phyloP scores from a whole-genome alignment of 1,140 invertebrate species.

The Cephus cinctus region DNA sequence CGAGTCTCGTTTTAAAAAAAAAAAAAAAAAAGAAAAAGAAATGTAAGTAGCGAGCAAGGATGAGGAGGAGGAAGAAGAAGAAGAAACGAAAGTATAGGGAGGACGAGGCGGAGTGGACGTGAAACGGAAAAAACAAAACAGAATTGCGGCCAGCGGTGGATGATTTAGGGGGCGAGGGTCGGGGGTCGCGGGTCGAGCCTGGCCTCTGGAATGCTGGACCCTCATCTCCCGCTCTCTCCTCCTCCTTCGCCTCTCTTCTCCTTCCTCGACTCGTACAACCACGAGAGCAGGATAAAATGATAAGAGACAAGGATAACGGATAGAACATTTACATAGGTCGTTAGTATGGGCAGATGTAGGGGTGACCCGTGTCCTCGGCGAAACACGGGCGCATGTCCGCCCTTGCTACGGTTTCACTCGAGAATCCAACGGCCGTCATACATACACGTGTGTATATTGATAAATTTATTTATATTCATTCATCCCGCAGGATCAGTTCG shows the following conservation, averaged over 20 bases:
- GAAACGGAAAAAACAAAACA: slow-evolving; percentile 43
- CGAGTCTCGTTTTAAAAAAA: slow-evolving; percentile 24
- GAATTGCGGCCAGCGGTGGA: slow-evolving; percentile 47
- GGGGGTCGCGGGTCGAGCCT: slow-evolving; percentile 46
- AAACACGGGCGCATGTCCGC: slow-evolving; percentile 9
- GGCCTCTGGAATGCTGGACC: slow-evolving; percentile 48
- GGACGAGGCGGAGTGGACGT: slow-evolving; percentile 15
- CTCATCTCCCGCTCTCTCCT: slow-evolving; percentile 10
- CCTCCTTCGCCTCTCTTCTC: not conserved
- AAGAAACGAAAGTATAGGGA: slow-evolving; percentile 3
- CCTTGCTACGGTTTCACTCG: too few species aligned
- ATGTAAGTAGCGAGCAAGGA: slow-evolving; percentile 14
- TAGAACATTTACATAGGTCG: slow-evolving; percentile 52
- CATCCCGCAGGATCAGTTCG: too few species aligned
- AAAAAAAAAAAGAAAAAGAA: slow-evolving; percentile 29
- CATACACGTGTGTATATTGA: too few species aligned
- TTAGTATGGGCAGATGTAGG: slow-evolving; percentile 27
- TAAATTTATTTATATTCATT: too few species aligned
- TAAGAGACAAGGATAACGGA: slow-evolving; percentile 52
- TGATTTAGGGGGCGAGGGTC: slow-evolving; percentile 56
- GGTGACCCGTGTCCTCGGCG: slow-evolving; percentile 4
- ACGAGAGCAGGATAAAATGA: slow-evolving; percentile 39
- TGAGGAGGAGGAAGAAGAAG: slow-evolving; percentile 15
- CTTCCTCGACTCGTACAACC: slow-evolving; percentile 1
- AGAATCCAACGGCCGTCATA: too few species aligned